Base-by-base conservation (phyloP, 1,140 invertebrate genomes). In the Contarinia nasturtii region DNA sequence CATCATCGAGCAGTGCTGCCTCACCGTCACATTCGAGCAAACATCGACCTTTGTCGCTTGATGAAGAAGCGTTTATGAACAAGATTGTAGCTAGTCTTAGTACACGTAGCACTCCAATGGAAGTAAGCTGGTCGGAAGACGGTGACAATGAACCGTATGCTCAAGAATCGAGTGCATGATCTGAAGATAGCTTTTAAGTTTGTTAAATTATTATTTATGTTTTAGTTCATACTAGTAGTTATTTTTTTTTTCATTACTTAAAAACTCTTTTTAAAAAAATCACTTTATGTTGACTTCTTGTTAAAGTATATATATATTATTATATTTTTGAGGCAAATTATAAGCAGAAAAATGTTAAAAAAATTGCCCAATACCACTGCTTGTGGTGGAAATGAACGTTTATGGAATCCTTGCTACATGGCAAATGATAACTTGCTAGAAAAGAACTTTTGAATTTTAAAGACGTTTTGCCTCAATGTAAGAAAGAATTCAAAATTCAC, bases 121-220 rank as follows among this genome's bases (percentile, higher is more conserved):
- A 67, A 49, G 63, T 66, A 7, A 67, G 65, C 51, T 67, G 65
- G 65, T 66, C 63, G 12, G 64, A 66, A 43, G 65, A 67, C 51
- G 60, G 54, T 33, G 63, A 65, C 47, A 53, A 37, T 22, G 36
- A 17, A 34, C 51, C n/a, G 19, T 43, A 17, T 48, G 20, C 33
- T 14, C n/a, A 33, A 33, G 50, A 51, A 40, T 54, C 53, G 15
- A 50, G 36, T 19, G 51, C 51, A 51, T 54, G 53, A 54, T 50
- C 50, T 7, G 34, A 41, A 43, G 48, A 49, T 43, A 49, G 37
- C 20, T 49, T 49, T 44, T 46, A 45, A 49, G 48, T 43, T 43
- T 43, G 27, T 21, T 12, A 43, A 18, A 20, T 7, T 17, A 38
- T 27, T n/a, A 38, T 38, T 38, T n/a, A n/a, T 14, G 36, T n/a